These are phyloP conservation scores for Phrynosoma platyrhinos DNA, from an alignment of 2,113 vertebrate genomes.

Conservation along the genomic window DNA sequence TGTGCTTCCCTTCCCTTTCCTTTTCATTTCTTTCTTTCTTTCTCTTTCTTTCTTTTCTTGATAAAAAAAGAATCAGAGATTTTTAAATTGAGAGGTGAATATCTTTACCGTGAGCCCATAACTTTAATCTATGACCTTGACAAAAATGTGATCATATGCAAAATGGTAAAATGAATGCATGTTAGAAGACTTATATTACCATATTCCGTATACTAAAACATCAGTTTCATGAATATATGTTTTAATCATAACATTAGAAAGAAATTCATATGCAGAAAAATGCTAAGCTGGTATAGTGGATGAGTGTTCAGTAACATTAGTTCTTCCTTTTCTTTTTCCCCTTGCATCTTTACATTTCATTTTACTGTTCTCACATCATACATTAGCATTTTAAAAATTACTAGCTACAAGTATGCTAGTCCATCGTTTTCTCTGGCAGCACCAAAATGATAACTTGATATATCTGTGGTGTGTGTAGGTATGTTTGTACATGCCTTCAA, in stretches of 20 bases:
- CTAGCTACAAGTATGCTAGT: background rate
- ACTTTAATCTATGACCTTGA: conserved; percentile 40
- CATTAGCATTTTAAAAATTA: conserved; percentile 15
- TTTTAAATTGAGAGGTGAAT: conserved; percentile 34
- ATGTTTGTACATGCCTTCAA: too few species aligned
- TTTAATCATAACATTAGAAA: conserved; percentile 40
- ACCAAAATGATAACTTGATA: background rate
- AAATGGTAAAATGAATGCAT: conserved; percentile 26
- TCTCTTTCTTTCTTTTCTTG: background rate
- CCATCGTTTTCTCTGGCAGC: background rate
- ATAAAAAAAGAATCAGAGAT: background rate
- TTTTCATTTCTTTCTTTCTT: background rate
- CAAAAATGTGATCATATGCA: conserved; percentile 29
- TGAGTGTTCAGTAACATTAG: background rate
- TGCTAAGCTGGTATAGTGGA: background rate
- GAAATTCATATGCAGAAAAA: conserved; percentile 34
- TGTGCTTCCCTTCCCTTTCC: background rate
- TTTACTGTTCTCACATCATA: conserved; percentile 12
- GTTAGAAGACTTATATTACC: conserved; percentile 8
- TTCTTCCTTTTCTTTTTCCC: background rate
- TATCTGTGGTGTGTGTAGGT: background rate
- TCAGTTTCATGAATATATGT: conserved; percentile 37
- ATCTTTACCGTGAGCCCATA: background rate
- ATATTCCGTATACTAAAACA: conserved; percentile 45
- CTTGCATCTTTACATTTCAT: conserved; percentile 19